Base-by-base conservation (phyloP, 1,140 invertebrate species). In the Meloidogyne hapla region DNA sequence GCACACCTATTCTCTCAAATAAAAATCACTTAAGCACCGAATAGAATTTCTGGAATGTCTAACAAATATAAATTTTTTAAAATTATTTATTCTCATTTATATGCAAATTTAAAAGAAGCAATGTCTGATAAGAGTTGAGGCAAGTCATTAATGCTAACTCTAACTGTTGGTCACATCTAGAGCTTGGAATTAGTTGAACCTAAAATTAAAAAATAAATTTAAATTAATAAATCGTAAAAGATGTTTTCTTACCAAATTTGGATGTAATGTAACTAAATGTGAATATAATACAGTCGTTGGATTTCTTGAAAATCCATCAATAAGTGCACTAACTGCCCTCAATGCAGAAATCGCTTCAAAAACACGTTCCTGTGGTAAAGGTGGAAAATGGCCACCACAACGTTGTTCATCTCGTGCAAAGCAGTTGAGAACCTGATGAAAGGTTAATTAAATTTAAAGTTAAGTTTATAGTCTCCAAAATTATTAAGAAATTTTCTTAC, bases 321-420 rank as follows among this genome's bases (percentile, higher is more conserved):
- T 83, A 18, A 83, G 74, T 12, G 83, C 79, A 18, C 82, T 79
- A 15, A 83, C 74, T 8, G 82, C 82, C 18, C 79, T 68, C 1
- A 85, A 72, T 3, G 84, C 82, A 25, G 83, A 84, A 40, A 81
- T 81, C 18, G 83, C 73, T 80, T 83, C 82, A 40, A 83, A 80
- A n/a, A 83, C 81, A 15, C 82, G 78, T 56, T 83, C 83, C 21
- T 85, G 81, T 56, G 83, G 81, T 12, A 85, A 69, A 33, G 83
- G 74, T 5, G 48, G 48, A 48, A 83, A 79, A 56, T 83, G 81
- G 12, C 71, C 71, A n/a, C 81, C 81, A 21, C 71, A 74, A 25
- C 66, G 72, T 70, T 83, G 79, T 76, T 85, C 83, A 66, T 83
- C 82, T n/a, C 78, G 73, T 18, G 81, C 81, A 61, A 84, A 83